phyloP scores from a whole-genome alignment of 2,888 invertebrate species.

The Chrysolina oricalcia region DNA sequence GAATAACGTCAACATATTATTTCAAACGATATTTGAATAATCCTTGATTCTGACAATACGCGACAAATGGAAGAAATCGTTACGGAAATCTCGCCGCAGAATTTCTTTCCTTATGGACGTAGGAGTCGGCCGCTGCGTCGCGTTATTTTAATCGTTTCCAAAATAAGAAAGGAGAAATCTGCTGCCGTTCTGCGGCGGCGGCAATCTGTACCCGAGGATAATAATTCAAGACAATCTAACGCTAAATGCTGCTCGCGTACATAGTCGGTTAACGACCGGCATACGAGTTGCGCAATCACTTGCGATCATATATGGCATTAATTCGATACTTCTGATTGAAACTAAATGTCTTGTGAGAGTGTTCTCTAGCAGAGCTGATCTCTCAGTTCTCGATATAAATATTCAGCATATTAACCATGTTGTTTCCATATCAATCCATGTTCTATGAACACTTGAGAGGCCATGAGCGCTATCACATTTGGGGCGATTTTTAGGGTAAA shows the following conservation, averaged over 20 bases:
- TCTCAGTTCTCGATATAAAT: no score
- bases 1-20: not conserved
- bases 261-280: conserved; percentile 50
- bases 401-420: no score
- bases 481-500: no score
- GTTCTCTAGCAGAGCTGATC: no score
- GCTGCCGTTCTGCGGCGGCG: conserved; percentile 29
- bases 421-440: no score
- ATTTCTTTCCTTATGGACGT: not conserved
- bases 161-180: conserved; percentile 49
- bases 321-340: conserved; percentile 61
- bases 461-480: no score
- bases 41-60: not conserved
- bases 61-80: not conserved
- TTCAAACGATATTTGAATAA: not conserved
- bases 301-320: conserved; percentile 59
- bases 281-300: conserved; percentile 47
- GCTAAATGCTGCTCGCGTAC: conserved; percentile 42
- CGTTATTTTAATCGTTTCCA: conserved; percentile 32
- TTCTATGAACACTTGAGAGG: no score
- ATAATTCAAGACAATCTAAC: conserved; percentile 39
- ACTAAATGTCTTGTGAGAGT: conserved; percentile 60
- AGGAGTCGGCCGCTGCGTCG: not conserved
- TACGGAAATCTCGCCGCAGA: not conserved
- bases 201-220: conserved; percentile 27